phyloP scores from a whole-genome alignment of 1,140 invertebrate species.

The Eueides isabella region DNA sequence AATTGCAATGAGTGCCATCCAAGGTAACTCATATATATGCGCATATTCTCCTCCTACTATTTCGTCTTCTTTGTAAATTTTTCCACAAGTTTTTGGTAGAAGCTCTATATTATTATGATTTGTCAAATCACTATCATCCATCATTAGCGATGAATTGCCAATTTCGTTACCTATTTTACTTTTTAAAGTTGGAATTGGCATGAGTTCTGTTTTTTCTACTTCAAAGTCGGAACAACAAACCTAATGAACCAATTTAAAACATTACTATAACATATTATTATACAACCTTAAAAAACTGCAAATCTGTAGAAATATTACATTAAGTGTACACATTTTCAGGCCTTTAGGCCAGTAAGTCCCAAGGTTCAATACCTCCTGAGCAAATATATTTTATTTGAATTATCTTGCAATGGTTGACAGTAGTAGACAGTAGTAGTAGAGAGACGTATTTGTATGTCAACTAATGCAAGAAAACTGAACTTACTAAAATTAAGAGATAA shows the following conservation, averaged over 20 bases:
- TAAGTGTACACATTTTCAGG: too few relatives aligned
- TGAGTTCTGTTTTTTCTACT: not conserved
- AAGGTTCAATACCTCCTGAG: too few relatives aligned
- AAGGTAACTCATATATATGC: slow-evolving; percentile 40
- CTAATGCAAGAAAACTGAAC: too few relatives aligned
- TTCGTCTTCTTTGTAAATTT: slow-evolving; percentile 14
- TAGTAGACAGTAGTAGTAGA: too few relatives aligned
- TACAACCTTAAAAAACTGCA: too few relatives aligned
- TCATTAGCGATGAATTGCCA: not conserved
- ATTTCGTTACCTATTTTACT: not conserved
- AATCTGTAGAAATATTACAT: too few relatives aligned
- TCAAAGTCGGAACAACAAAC: slow-evolving; percentile 15
- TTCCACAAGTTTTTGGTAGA: slow-evolving; percentile 34
- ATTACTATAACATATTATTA: too few relatives aligned
- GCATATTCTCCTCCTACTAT: slow-evolving; percentile 34
- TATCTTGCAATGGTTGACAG: too few relatives aligned
- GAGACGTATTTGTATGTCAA: too few relatives aligned
- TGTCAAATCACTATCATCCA: not conserved
- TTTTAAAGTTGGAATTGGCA: not conserved
- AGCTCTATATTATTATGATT: slow-evolving; percentile 20
- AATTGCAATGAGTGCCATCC: slow-evolving; percentile 41
- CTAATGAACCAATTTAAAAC: not conserved
- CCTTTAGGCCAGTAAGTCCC: too few relatives aligned
- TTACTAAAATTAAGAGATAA: too few relatives aligned
- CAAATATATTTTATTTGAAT: too few relatives aligned